Conservation (phyloP, 2,888 invertebrate genomes). For the Barypeithes pellucidus region DNA sequence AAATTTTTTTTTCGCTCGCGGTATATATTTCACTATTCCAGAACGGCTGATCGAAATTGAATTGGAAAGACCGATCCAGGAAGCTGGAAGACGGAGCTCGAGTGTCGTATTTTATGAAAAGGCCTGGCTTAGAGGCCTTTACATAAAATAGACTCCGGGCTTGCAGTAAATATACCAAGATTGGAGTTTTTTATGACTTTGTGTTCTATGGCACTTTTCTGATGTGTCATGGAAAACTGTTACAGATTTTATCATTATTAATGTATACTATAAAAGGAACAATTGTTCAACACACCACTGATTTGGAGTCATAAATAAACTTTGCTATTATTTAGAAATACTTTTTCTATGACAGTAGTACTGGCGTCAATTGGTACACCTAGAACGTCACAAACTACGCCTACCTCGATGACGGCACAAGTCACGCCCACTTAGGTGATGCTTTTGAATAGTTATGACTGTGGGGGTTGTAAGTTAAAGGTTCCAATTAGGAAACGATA, state of each 20-base stretch:
- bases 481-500: no score
- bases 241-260: background rate
- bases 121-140: slow-evolving; percentile 41
- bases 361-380: no score
- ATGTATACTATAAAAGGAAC: no score
- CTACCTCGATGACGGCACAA: no score
- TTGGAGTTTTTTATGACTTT: slow-evolving; percentile 34
- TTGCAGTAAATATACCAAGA: slow-evolving; percentile 39
- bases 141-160: slow-evolving; percentile 45
- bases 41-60: slow-evolving; percentile 42
- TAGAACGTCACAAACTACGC: no score
- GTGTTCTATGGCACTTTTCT: slow-evolving; percentile 14
- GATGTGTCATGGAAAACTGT: background rate
- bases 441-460: no score
- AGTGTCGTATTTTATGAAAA: slow-evolving; percentile 49
- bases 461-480: no score
- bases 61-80: slow-evolving; percentile 47
- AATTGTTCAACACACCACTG: no score
- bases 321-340: no score
- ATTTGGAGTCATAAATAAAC: no score
- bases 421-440: no score
- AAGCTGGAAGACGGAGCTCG: slow-evolving; percentile 41
- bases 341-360: no score
- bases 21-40: slow-evolving; percentile 16
- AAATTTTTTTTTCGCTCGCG: slow-evolving; percentile 5